Evolutionary conservation across 2,888 invertebrate species (phyloP).

Genomic region (Agrilus cyanescens): DNA sequence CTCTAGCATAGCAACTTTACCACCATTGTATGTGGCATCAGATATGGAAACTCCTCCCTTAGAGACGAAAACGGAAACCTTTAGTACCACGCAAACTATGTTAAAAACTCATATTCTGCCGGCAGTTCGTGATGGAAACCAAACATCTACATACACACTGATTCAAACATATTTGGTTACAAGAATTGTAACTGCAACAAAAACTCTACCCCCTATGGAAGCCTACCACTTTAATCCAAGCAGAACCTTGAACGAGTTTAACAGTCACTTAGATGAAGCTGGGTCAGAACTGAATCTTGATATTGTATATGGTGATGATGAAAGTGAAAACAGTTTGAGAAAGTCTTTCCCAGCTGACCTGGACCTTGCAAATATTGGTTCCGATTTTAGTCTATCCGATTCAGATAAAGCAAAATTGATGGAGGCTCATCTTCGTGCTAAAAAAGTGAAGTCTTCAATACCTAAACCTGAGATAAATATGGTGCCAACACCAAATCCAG

Average conservation of each 20-base stretch:
- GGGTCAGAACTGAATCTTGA: conserved; percentile 79
- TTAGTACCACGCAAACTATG: conserved; percentile 80
- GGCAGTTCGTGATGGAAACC: conserved; percentile 58
- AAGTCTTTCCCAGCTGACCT: conserved; percentile 50
- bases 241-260: conserved; percentile 78
- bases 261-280: conserved; percentile 76
- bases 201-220: conserved; percentile 80
- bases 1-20: conserved; percentile 72
- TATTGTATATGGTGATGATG: conserved; percentile 72
- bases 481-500: conserved; percentile 37
- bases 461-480: conserved; percentile 21
- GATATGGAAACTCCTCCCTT: conserved; percentile 76
- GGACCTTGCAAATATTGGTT: conserved; percentile 60
- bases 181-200: conserved; percentile 78
- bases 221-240: conserved; percentile 77
- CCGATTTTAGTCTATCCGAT: conserved; percentile 58
- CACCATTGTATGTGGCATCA: conserved; percentile 62
- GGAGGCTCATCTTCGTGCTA: conserved; percentile 41
- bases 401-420: conserved; percentile 49
- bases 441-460: conserved; percentile 33
- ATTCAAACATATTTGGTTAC: conserved; percentile 84
- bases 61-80: conserved; percentile 81
- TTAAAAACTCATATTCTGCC: conserved; percentile 83
- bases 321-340: conserved; percentile 38
- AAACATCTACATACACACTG: conserved; percentile 67